phyloP scores from a whole-genome alignment of 2,797 vertebrate species.

The Halcyon badia region DNA sequence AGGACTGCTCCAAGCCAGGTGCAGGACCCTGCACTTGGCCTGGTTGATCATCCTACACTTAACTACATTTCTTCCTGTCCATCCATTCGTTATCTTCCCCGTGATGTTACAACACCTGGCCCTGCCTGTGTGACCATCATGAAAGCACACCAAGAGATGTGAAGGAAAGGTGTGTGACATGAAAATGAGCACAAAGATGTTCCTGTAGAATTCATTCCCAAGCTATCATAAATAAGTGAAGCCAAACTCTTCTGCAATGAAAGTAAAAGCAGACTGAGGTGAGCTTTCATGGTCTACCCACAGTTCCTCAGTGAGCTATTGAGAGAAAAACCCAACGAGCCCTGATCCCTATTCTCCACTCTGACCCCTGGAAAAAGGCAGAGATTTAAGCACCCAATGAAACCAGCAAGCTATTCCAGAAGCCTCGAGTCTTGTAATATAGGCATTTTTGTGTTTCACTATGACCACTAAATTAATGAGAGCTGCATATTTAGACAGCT shows the following conservation, averaged over 20 bases:
- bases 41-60: not conserved
- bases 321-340: not conserved
- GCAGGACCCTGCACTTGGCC: not conserved
- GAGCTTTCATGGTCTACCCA: not conserved
- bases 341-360: not conserved
- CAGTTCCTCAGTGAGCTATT: not conserved
- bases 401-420: not conserved
- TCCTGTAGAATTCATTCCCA: not conserved
- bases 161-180: not conserved
- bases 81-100: not conserved
- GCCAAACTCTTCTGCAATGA: not conserved
- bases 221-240: not conserved
- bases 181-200: not conserved
- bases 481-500: slow-evolving; percentile 20
- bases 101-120: not conserved
- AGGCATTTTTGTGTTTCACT: not conserved
- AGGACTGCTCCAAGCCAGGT: fast-evolving
- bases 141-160: fast-evolving
- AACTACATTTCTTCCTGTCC: not conserved
- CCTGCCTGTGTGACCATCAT: not conserved
- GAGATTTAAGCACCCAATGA: not conserved
- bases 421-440: not conserved
- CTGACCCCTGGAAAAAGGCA: not conserved
- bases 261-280: not conserved
- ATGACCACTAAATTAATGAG: not conserved